Conservation (phyloP, 1,140 invertebrate genomes). For the Heliconius melpomene region DNA sequence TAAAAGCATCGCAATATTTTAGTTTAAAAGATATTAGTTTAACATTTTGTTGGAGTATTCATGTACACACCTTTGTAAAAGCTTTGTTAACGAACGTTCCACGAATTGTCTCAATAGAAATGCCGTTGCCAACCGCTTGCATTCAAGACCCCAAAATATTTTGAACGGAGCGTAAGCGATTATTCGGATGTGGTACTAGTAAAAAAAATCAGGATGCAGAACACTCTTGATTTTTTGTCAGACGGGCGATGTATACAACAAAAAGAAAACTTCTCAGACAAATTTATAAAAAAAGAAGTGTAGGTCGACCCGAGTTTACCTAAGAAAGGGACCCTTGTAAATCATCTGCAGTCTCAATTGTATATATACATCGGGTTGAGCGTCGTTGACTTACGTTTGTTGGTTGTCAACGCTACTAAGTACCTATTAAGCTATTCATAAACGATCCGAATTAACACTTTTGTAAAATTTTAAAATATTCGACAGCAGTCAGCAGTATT, state of each 20-base stretch:
- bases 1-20: not conserved
- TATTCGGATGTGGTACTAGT: slow-evolving; percentile 79
- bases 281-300: slow-evolving; percentile 75
- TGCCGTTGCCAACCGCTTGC: slow-evolving; percentile 53
- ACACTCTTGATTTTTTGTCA: slow-evolving; percentile 72
- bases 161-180: slow-evolving; percentile 76
- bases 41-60: slow-evolving; percentile 6
- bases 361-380: slow-evolving; percentile 65
- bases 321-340: slow-evolving; percentile 80
- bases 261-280: slow-evolving; percentile 73
- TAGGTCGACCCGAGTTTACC: slow-evolving; percentile 76
- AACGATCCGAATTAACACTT: not conserved
- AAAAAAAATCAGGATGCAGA: slow-evolving; percentile 77
- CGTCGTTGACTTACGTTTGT: slow-evolving; percentile 77
- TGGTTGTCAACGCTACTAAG: slow-evolving; percentile 72
- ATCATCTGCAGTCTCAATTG: slow-evolving; percentile 76
- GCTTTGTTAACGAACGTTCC: slow-evolving; percentile 54
- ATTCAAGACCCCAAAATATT: slow-evolving; percentile 78
- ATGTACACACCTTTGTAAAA: slow-evolving; percentile 19
- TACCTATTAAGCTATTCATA: slow-evolving; percentile 71
- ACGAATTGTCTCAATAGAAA: slow-evolving; percentile 69
- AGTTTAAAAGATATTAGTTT: not conserved
- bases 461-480: not conserved
- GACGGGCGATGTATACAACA: slow-evolving; percentile 69
- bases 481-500: not conserved